phyloP scores from a whole-genome alignment of 2,888 invertebrate genomes.

The Lasius platythorax region DNA sequence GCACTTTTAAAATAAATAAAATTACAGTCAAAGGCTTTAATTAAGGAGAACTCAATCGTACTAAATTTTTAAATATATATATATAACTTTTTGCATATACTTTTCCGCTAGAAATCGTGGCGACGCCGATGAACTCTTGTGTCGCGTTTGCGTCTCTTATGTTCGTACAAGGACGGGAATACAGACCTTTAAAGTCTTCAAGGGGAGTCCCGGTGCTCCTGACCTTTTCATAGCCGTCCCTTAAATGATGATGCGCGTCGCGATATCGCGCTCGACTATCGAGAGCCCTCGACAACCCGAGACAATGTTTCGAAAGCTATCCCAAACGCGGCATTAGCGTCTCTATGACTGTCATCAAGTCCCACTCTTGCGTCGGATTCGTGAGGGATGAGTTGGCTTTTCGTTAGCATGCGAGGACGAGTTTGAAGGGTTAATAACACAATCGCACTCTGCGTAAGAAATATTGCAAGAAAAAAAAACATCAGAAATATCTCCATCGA shows the following conservation, averaged over 20 bases:
- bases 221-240: constrained; percentile 39
- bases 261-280: constrained; percentile 34
- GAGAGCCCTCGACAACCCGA: constrained; percentile 41
- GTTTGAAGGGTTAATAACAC: constrained; percentile 14
- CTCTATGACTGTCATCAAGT: constrained; percentile 40
- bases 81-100: not conserved
- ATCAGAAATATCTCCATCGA: not conserved
- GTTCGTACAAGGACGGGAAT: constrained; percentile 11
- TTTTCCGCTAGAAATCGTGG: not conserved
- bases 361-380: not conserved
- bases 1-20: not conserved
- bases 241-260: constrained; percentile 42
- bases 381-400: constrained; percentile 21
- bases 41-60: not conserved
- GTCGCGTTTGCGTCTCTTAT: not conserved
- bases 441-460: not conserved
- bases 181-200: constrained; percentile 42
- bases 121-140: not conserved
- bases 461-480: not conserved
- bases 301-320: constrained; percentile 44
- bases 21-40: not conserved
- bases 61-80: not conserved
- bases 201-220: constrained; percentile 16
- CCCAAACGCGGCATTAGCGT: constrained; percentile 46
- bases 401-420: constrained; percentile 8